Percentiles rank a stretch among this genome's conserved stretches.
These are phyloP conservation scores for Tinea semifulvella DNA, from an alignment of 2,888 invertebrate species.

Conservation along the genomic window DNA sequence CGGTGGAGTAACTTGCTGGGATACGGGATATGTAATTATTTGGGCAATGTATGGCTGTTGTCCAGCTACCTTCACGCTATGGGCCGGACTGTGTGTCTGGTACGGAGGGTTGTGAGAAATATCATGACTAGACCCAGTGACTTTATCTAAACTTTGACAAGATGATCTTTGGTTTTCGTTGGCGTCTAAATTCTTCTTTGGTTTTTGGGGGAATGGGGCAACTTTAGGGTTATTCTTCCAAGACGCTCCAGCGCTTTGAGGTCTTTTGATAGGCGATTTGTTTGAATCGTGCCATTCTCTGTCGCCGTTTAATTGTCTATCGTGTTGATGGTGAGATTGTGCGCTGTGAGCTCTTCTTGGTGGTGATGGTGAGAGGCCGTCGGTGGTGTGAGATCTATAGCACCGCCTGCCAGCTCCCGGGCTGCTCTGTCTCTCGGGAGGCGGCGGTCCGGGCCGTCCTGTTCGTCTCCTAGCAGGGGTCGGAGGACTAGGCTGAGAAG, in stretches of 20 bases:
- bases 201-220: conserved; percentile 46
- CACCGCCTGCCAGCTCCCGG: conserved; percentile 42
- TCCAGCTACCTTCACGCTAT: conserved; percentile 34
- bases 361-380: conserved; percentile 52
- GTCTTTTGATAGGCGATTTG: conserved; percentile 54
- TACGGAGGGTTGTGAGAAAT: conserved; percentile 61
- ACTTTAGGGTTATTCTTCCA: conserved; percentile 59
- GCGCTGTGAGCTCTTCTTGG: conserved; percentile 47
- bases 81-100: conserved; percentile 61
- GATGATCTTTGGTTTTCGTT: conserved; percentile 37
- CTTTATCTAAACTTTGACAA: conserved; percentile 31
- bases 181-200: conserved; percentile 40
- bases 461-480: conserved; percentile 46
- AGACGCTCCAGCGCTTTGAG: conserved; percentile 50
- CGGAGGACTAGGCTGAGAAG: conserved; percentile 44
- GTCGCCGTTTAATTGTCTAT: conserved; percentile 45
- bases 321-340: conserved; percentile 40
- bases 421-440: conserved; percentile 44
- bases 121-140: conserved; percentile 37
- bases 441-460: conserved; percentile 37
- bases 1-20: conserved; percentile 55
- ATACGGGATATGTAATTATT: conserved; percentile 56
- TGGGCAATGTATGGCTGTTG: conserved; percentile 60
- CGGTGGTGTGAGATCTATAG: conserved; percentile 45
- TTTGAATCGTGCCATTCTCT: conserved; percentile 42